phyloP scores from a whole-genome alignment of 2,113 vertebrate species.

The Piaya cayana region DNA sequence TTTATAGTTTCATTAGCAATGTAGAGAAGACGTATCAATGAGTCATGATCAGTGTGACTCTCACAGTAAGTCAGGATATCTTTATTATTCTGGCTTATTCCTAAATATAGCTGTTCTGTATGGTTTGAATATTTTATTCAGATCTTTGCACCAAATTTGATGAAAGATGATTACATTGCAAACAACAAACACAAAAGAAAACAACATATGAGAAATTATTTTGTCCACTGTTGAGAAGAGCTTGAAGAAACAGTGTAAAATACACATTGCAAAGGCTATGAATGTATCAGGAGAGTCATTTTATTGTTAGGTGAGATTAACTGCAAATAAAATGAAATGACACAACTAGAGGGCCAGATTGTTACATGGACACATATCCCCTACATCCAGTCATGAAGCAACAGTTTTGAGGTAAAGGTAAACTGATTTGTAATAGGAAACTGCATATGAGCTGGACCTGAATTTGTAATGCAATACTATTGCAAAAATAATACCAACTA shows the following conservation, averaged over 20 bases:
- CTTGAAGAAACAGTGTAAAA: background rate
- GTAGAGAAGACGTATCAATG: background rate
- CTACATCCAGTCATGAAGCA: background rate
- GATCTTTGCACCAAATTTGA: background rate
- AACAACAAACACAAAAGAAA: background rate
- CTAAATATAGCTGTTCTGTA: background rate
- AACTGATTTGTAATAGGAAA: background rate
- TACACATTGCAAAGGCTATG: background rate
- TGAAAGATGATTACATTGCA: background rate
- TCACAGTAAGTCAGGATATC: background rate
- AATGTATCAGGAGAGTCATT: background rate
- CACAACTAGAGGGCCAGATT: background rate
- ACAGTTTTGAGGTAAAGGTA: background rate
- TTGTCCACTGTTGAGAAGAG: background rate
- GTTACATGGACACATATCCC: background rate
- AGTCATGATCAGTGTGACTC: constrained; percentile 29
- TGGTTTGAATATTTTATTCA: background rate
- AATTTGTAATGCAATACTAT: background rate
- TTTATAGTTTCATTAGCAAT: background rate
- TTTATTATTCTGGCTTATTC: background rate
- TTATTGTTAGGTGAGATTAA: background rate
- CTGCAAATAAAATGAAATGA: background rate
- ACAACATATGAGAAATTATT: background rate
- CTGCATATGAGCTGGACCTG: background rate
- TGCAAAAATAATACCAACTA: background rate